phyloP scores from a whole-genome alignment of 2,113 vertebrate genomes.

The Salvelinus namaycush region DNA sequence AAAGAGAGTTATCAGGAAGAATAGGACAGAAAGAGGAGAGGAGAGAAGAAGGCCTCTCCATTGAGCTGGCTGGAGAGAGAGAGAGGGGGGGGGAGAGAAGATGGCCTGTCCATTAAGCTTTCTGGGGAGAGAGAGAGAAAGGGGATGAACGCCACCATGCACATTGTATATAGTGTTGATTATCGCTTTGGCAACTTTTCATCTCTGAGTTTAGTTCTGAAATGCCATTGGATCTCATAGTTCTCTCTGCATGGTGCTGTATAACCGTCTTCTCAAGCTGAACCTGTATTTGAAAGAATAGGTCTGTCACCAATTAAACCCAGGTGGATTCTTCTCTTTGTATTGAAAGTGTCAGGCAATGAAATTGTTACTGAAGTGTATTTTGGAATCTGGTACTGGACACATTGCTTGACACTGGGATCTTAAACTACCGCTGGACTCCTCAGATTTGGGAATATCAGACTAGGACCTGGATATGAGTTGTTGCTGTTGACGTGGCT shows the following conservation, averaged over 20 bases:
- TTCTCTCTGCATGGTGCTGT: not conserved
- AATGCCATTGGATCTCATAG: not conserved
- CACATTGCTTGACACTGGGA: no score
- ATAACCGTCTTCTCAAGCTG: not conserved
- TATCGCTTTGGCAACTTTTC: constrained; percentile 3
- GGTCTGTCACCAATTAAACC: not conserved
- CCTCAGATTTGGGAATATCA: not conserved
- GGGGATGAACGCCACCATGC: constrained; percentile 42
- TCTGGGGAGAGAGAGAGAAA: constrained; percentile 27
- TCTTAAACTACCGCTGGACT: not conserved
- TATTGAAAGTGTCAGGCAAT: not conserved
- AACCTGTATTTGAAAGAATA: not conserved
- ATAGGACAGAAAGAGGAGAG: constrained; percentile 41
- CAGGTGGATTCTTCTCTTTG: no score
- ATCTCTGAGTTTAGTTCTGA: constrained; percentile 23
- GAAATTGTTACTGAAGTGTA: not conserved
- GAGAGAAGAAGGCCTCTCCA: constrained; percentile 43
- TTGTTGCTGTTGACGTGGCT: not conserved
- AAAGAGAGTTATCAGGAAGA: constrained; percentile 32
- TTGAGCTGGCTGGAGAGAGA: constrained; percentile 45
- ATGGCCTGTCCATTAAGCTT: no score
- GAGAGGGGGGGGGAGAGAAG: constrained; percentile 20
- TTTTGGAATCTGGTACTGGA: not conserved
- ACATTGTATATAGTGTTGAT: constrained; percentile 45
- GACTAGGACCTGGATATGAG: not conserved